phyloP scores from a whole-genome alignment of 2,888 invertebrate genomes.

The Eilema depressum region DNA sequence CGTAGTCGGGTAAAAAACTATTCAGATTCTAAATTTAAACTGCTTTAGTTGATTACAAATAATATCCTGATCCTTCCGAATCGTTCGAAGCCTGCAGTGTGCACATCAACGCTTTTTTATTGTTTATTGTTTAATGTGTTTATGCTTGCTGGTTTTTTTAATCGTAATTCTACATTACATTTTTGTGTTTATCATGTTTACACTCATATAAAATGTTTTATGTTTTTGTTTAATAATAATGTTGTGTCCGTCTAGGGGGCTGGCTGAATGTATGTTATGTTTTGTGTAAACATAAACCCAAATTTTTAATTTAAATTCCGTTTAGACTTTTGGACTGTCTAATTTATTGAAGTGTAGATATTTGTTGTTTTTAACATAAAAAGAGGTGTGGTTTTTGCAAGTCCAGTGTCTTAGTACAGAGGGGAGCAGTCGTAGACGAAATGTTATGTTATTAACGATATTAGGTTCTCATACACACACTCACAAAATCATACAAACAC shows the following conservation, averaged over 20 bases:
- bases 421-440: neutral
- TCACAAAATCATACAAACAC: too few relatives aligned
- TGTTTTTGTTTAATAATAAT: neutral
- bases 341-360: neutral
- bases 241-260: too few relatives aligned
- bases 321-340: neutral
- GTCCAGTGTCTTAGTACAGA: neutral
- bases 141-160: conserved; percentile 52
- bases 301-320: neutral
- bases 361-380: too few relatives aligned
- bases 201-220: neutral
- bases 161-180: conserved; percentile 36
- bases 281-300: neutral
- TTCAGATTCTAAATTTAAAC: neutral
- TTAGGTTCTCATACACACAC: too few relatives aligned
- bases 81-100: conserved; percentile 28
- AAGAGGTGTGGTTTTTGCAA: neutral
- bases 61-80: neutral
- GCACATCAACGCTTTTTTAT: conserved; percentile 38
- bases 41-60: neutral
- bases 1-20: neutral
- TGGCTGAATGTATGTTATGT: neutral
- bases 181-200: conserved; percentile 25
- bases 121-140: conserved; percentile 33
- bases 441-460: too few relatives aligned